Conservation (phyloP, 2,797 vertebrate genomes). For the Platalea minor region DNA sequence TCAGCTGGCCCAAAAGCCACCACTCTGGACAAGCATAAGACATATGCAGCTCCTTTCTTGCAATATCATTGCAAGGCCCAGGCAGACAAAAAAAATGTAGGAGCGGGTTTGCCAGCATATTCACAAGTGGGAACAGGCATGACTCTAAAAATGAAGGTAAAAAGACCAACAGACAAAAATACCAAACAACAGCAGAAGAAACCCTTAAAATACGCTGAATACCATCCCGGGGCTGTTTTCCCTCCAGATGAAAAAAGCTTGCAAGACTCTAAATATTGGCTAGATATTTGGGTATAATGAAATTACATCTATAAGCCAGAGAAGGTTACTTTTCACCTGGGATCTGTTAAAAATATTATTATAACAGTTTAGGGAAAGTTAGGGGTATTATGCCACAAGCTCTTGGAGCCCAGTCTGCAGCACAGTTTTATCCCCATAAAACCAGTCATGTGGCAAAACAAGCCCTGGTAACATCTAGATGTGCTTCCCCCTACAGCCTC, state of each 20-base stretch:
- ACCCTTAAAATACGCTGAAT: background rate
- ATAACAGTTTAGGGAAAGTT: background rate
- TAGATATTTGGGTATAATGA: background rate
- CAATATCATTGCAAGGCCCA: background rate
- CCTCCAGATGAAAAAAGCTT: background rate
- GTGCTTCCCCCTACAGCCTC: background rate
- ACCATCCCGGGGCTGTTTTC: background rate
- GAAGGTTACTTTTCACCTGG: background rate
- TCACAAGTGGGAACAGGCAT: background rate
- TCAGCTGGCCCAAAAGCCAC: background rate
- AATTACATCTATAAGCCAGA: background rate
- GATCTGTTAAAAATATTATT: background rate
- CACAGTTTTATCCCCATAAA: background rate
- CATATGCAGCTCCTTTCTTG: background rate
- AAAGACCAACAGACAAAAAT: background rate
- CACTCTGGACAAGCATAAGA: background rate
- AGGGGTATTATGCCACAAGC: accelerated
- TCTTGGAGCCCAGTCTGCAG: background rate
- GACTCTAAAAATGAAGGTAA: background rate
- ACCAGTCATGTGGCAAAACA: background rate
- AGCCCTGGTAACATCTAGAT: background rate
- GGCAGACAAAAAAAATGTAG: background rate
- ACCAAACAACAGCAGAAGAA: background rate
- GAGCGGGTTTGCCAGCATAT: background rate
- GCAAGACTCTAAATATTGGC: background rate